Evolutionary conservation across 2,113 vertebrate genomes (phyloP), one percentile per base, ranked within the genome.

Genomic region (Cyrtonyx montezumae): DNA sequence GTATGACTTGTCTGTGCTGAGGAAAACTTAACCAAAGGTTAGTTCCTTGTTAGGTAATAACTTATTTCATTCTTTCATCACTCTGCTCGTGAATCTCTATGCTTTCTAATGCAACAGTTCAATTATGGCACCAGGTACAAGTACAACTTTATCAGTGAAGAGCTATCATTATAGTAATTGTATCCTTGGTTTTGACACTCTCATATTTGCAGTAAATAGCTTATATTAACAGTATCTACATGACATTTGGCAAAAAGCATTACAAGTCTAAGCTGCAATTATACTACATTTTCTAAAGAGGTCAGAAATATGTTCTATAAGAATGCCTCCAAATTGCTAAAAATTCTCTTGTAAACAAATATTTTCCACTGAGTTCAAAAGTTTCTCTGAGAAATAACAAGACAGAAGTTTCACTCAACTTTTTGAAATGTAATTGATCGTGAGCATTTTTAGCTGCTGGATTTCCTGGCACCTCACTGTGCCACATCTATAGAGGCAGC

Each of bases 1-100:
- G 36, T 76, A 76, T 4, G 10, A 4, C 4, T 82, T 69, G 10
- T 0, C 0, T 23, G 2, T 9, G 21, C 3, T 65, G 36, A 53
- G n/a, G 9, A 87, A 76, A 83, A 75, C 30, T 22, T 4, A 37
- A n/a, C n/a, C n/a, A n/a, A n/a, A n/a, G n/a, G n/a, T n/a, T n/a
- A n/a, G n/a, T n/a, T n/a, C n/a, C n/a, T n/a, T n/a, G n/a, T n/a
- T n/a, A n/a, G n/a, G n/a, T n/a, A n/a, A n/a, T n/a, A n/a, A n/a
- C n/a, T n/a, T 40, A 21, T 22, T 73, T 67, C 30, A 42, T 4
- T 49, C 18, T 22, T 73, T 67, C 30, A 42, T 4, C 53, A 36
- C 26, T 37, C 11, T 93, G 12, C 12, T 25, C 13, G 13, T 34
- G 59, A 74, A 66, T 40, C 28, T 59, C 42, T 36, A 8, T 18